phyloP scores from a whole-genome alignment of 2,888 invertebrate genomes.

The Dryobota labecula region DNA sequence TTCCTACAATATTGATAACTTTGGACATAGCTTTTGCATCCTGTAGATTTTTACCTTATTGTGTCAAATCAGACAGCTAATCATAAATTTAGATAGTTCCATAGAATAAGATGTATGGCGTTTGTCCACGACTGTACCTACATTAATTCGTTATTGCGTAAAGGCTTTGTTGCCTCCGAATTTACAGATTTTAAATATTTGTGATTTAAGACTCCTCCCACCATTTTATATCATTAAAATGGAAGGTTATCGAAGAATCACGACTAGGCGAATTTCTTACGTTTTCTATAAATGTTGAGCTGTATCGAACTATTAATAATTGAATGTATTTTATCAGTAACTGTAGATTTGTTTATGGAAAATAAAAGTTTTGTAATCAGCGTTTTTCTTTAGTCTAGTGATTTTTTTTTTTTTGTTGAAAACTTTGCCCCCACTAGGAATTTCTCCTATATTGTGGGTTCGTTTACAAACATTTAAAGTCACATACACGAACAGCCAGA shows the following conservation, averaged over 20 bases:
- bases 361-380: constrained; percentile 78
- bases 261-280: constrained; percentile 50
- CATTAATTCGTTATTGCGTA: constrained; percentile 28
- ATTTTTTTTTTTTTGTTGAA: no score
- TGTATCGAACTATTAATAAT: constrained; percentile 54
- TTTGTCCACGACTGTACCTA: constrained; percentile 69
- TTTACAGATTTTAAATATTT: constrained; percentile 19
- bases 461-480: no score
- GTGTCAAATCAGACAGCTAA: constrained; percentile 4
- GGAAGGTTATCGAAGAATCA: constrained; percentile 14
- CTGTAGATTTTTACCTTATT: constrained; percentile 49
- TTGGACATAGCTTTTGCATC: constrained; percentile 49
- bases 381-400: constrained; percentile 51
- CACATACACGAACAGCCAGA: no score
- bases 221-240: constrained; percentile 27
- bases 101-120: constrained; percentile 10
- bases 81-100: constrained; percentile 6
- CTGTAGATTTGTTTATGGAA: constrained; percentile 74
- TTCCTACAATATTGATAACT: constrained; percentile 30
- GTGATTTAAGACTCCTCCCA: constrained; percentile 12
- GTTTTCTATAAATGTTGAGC: constrained; percentile 64
- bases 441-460: no score
- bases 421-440: no score
- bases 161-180: constrained; percentile 34
- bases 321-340: constrained; percentile 62